Percentiles rank a stretch among this genome's conserved stretches.
Conservation (phyloP, 2,888 invertebrate species). For the Xestia rhomboidea region DNA sequence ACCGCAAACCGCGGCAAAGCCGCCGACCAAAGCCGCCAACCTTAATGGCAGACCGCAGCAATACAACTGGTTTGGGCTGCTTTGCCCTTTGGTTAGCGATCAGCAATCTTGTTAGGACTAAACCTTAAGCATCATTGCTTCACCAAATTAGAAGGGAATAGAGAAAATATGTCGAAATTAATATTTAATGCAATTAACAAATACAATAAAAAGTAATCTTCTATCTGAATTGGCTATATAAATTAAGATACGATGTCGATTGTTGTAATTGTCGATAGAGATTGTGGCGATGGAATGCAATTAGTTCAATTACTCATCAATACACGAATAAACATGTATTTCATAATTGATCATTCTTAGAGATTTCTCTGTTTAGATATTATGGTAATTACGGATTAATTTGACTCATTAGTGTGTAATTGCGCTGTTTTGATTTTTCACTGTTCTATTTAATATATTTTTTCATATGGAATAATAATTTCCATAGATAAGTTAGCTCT, state of each 20-base stretch:
- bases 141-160: not conserved
- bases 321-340: constrained; percentile 23
- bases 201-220: constrained; percentile 32
- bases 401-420: not conserved
- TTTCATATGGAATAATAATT: not conserved
- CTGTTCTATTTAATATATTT: not conserved
- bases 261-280: constrained; percentile 4
- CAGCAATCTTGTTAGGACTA: not conserved
- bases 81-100: not conserved
- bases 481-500: not conserved
- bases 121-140: not conserved
- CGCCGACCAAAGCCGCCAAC: not conserved
- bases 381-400: constrained; percentile 9
- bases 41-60: not conserved
- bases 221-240: constrained; percentile 21
- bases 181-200: constrained; percentile 10
- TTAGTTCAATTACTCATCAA: constrained; percentile 35
- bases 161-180: not conserved
- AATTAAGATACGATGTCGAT: constrained; percentile 33
- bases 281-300: constrained; percentile 23
- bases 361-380: not conserved
- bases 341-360: constrained; percentile 19
- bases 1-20: not conserved
- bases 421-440: not conserved
- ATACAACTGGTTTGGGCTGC: not conserved